A percentile compares a stretch with the other conserved stretches of the same genome.
These are phyloP conservation scores for Agelaius phoeniceus DNA, from an alignment of 2,113 vertebrate genomes.

Conservation along the genomic window DNA sequence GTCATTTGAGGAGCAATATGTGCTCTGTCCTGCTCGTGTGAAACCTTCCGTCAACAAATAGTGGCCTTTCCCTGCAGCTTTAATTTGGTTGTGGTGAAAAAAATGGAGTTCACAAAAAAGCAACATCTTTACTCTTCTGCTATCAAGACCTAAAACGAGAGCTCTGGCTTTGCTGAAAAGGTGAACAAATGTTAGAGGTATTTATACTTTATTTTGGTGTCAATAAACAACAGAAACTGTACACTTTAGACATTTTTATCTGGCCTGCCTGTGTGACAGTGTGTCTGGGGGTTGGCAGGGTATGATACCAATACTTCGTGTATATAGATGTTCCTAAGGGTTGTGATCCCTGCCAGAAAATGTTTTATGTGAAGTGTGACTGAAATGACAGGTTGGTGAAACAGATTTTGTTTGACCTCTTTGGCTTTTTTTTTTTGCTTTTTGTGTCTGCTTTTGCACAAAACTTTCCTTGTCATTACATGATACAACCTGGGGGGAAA, in stretches of 20 bases:
- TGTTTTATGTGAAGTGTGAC: background rate
- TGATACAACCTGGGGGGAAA: background rate
- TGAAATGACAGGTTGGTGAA: background rate
- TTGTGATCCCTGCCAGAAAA: background rate
- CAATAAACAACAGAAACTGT: background rate
- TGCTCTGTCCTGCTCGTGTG: background rate
- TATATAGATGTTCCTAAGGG: background rate
- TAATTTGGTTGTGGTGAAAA: background rate
- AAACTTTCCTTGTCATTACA: background rate
- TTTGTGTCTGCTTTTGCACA: background rate
- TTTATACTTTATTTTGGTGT: background rate
- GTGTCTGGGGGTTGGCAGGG: background rate
- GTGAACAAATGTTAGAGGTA: background rate
- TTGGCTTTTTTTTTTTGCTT: background rate
- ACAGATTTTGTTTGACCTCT: background rate
- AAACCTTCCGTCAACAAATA: background rate
- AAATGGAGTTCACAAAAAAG: background rate
- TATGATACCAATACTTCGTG: background rate
- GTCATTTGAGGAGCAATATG: background rate
- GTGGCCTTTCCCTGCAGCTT: background rate
- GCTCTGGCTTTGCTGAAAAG: background rate
- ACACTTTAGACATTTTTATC: background rate
- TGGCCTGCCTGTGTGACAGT: background rate
- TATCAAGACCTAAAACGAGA: background rate
- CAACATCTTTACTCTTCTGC: background rate